Evolutionary conservation across 2,888 invertebrate genomes (phyloP).

Genomic region (Clitarchus hookeri): DNA sequence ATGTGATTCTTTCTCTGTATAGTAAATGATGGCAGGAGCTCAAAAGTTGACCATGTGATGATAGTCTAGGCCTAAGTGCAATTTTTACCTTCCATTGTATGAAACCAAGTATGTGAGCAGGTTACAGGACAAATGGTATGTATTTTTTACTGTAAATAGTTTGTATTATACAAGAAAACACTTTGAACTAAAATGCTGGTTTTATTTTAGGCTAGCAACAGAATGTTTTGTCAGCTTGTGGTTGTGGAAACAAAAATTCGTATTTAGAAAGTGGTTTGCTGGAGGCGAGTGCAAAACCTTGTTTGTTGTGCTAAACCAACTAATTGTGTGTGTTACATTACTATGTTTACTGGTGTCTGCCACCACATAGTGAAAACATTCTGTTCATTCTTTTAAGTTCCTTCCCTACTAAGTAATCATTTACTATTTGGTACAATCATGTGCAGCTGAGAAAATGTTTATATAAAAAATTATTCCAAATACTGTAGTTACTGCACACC

Average conservation of each 20-base stretch:
- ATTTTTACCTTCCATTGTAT: constrained; percentile 34
- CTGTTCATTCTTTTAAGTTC: too few species aligned
- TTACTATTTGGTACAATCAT: too few species aligned
- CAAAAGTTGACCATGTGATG: constrained; percentile 19
- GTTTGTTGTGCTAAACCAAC: too few species aligned
- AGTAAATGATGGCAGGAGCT: neutral
- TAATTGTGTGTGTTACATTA: too few species aligned
- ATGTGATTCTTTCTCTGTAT: neutral
- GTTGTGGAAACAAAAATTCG: neutral
- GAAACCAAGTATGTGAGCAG: constrained; percentile 26
- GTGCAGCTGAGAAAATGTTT: too few species aligned
- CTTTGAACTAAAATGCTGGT: neutral
- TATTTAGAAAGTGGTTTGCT: too few species aligned
- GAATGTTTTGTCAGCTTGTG: neutral
- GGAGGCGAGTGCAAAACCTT: too few species aligned
- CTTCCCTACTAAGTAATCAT: too few species aligned
- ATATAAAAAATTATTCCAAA: too few species aligned
- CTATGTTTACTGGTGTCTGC: too few species aligned
- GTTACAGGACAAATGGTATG: constrained; percentile 26
- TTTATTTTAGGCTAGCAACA: neutral
- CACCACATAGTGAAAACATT: too few species aligned
- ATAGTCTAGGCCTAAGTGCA: constrained; percentile 40
- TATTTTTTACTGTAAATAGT: constrained; percentile 37
- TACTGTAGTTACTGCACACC: too few species aligned
- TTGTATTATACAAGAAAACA: constrained; percentile 32